Conservation (phyloP, 2,888 invertebrate genomes). For the Trichogramma dendrolimi region DNA sequence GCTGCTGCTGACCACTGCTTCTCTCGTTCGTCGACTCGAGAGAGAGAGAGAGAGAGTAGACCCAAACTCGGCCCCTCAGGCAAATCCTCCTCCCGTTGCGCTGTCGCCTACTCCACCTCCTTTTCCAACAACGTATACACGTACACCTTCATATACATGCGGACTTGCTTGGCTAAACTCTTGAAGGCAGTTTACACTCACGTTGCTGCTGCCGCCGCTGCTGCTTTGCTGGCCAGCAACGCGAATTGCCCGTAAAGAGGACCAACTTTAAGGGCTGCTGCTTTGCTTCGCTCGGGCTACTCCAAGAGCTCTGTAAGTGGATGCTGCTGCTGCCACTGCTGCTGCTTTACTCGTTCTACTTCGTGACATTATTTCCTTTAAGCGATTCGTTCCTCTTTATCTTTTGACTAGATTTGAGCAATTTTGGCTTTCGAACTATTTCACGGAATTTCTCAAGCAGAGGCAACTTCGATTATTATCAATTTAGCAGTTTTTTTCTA, state of each 20-base stretch:
- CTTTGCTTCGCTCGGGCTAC: conserved; percentile 10
- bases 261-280: conserved; percentile 25
- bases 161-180: conserved; percentile 46
- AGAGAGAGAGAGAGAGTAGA: too few relatives aligned
- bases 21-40: conserved; percentile 37
- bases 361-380: conserved; percentile 12
- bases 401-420: background rate
- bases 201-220: conserved; percentile 30
- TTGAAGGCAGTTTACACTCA: conserved; percentile 46
- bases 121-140: conserved; percentile 45
- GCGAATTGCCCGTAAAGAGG: conserved; percentile 44
- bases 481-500: too few relatives aligned
- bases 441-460: too few relatives aligned
- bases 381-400: background rate
- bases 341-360: background rate
- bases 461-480: too few relatives aligned
- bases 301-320: background rate
- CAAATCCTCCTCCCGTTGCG: conserved; percentile 22
- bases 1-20: conserved; percentile 53
- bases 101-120: conserved; percentile 27
- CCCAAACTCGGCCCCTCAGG: too few relatives aligned
- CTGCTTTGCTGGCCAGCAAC: background rate
- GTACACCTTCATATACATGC: conserved; percentile 32
- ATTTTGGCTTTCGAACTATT: too few relatives aligned
- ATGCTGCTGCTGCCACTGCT: background rate